Conservation (phyloP, 2,113 vertebrate species). For the Syrmaticus mikado region DNA sequence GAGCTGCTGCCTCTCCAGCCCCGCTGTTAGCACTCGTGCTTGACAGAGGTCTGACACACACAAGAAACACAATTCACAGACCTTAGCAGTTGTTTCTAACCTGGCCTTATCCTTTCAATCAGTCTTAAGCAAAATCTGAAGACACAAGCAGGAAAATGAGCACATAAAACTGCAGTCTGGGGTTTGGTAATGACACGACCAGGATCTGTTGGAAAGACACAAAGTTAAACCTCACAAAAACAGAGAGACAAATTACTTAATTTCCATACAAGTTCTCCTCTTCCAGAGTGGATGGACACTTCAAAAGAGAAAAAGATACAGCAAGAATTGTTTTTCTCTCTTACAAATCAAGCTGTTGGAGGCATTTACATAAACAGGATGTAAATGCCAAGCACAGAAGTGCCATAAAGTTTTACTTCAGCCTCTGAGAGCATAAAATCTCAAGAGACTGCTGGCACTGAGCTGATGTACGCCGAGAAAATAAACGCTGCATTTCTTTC, state of each 20-base stretch:
- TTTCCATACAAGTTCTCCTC: slow-evolving; percentile 69
- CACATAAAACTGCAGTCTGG: background rate
- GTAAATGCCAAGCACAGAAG: slow-evolving; percentile 63
- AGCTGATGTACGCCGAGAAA: background rate
- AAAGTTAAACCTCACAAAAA: slow-evolving; percentile 56
- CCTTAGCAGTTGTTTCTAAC: background rate
- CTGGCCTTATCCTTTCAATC: background rate
- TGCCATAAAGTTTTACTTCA: slow-evolving; percentile 62
- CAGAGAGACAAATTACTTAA: slow-evolving; percentile 69
- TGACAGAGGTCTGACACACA: fast-evolving
- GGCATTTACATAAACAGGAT: slow-evolving; percentile 70
- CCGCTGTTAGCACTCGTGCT: background rate
- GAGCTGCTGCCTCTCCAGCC: background rate
- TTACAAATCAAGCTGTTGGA: slow-evolving; percentile 69
- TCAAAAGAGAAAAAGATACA: slow-evolving; percentile 67
- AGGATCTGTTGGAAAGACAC: slow-evolving; percentile 35
- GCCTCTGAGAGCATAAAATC: slow-evolving; percentile 27
- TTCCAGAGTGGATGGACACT: slow-evolving; percentile 57
- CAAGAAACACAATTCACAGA: background rate
- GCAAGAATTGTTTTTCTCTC: slow-evolving; percentile 58
- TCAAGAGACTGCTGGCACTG: background rate
- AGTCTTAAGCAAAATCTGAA: background rate
- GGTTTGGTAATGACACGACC: slow-evolving; percentile 43
- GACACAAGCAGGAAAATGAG: slow-evolving; percentile 21
- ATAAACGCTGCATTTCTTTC: background rate